Evolutionary conservation across 1,140 invertebrate genomes (phyloP).

Genomic region (Scaptomyza pallida): DNA sequence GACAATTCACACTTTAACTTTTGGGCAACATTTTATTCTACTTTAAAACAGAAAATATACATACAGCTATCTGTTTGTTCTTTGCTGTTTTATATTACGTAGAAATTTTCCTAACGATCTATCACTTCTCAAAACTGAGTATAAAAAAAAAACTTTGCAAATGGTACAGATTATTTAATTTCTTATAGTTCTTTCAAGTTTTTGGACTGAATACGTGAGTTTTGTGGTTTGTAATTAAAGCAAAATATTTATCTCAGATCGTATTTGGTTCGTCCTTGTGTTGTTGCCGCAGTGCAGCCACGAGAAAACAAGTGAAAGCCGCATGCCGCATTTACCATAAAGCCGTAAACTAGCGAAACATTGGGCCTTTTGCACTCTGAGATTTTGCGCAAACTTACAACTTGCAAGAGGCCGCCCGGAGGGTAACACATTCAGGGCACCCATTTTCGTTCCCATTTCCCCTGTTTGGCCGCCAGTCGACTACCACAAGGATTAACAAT

Average conservation of each 20-base stretch:
- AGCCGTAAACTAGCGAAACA: conserved; percentile 61
- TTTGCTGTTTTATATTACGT: no score
- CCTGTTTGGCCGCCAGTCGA: background rate
- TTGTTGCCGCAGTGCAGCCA: conserved; percentile 2
- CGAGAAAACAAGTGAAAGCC: background rate
- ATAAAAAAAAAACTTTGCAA: no score
- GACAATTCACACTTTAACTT: no score
- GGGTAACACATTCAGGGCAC: background rate
- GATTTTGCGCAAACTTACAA: conserved; percentile 25
- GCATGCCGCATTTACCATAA: conserved; percentile 51
- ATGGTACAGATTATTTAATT: background rate
- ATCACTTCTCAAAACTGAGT: no score
- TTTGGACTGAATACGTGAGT: background rate
- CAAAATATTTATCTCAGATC: conserved; percentile 8
- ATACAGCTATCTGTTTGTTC: no score
- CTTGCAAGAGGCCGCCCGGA: background rate
- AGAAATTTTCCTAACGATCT: no score
- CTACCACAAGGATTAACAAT: conserved; percentile 44
- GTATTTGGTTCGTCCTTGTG: background rate
- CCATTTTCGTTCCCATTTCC: background rate
- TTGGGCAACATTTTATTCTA: no score
- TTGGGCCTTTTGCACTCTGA: conserved; percentile 40
- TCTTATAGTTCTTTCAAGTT: no score
- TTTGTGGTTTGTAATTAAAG: background rate
- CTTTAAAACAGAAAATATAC: no score